Evolutionary conservation across 2,113 vertebrate species (phyloP), one percentile per base, ranked within the genome.

Genomic region (Peromyscus californicus): DNA sequence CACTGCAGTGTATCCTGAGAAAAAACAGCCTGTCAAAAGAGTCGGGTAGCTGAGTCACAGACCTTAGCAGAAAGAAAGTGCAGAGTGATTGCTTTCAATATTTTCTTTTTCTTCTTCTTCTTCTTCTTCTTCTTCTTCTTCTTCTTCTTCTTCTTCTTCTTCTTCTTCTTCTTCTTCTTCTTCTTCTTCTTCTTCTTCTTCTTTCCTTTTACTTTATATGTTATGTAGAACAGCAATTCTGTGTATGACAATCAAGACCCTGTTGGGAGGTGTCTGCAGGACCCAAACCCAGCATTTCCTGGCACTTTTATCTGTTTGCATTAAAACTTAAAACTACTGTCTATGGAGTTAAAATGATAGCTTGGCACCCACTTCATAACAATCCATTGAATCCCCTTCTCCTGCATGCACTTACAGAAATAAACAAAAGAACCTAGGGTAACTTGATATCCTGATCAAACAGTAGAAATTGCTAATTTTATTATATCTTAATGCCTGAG

Each of bases 321-420:
- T 54, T n/a, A 48, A 11, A 31, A 45, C 84, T 63, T 86, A 48
- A 83, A 94, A 75, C 67, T n/a, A 13, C 24, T 48, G 39, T 33
- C 33, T 5, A 2, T 5, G 3, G 39, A 74, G 57, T 13, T 17
- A 51, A 75, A 33, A 29, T 31, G 10, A 54, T n/a, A 48, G 16
- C 39, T 13, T 1, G 26, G 12, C 8, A 39, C n/a, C 8, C 12
- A 26, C 3, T 5, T 2, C 0, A 10, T n/a, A 10, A 0, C 1
- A 3, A 51, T 42, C 65, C 26, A n/a, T 6, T 61, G 6, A 26
- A 17, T 61, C 21, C 21, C 61, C 22, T 22, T 7, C 22, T 59
- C 29, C 13, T 13, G 21, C n/a, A 33, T 12, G 48, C 0, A 3
- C 31, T n/a, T 61, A 17, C 2, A 57, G 61, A n/a, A 39, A 57